These are phyloP conservation scores for Meloidogyne exigua DNA, from an alignment of 1,140 invertebrate genomes.

Conservation along the genomic window DNA sequence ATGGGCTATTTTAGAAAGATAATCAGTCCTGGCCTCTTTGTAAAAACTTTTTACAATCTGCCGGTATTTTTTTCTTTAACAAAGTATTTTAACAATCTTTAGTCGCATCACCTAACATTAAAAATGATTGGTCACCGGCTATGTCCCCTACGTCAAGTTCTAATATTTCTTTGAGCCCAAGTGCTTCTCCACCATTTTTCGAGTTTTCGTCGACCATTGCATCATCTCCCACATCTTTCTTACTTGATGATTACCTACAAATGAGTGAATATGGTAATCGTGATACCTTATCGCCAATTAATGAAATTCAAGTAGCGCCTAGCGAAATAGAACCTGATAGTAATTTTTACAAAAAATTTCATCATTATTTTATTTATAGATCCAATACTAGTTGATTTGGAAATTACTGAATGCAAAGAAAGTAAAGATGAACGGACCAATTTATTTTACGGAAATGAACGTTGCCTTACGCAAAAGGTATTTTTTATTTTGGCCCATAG, in stretches of 20 bases:
- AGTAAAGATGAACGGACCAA: background rate
- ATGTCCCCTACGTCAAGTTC: background rate
- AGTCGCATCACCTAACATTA: background rate
- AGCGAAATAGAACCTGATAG: background rate
- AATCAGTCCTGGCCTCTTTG: background rate
- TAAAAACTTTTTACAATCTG: background rate
- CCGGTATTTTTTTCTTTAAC: background rate
- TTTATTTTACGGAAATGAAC: background rate
- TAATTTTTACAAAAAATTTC: background rate
- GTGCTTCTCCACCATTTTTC: background rate
- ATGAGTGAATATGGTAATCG: background rate
- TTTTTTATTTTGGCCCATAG: background rate
- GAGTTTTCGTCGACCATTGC: background rate
- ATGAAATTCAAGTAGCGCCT: background rate
- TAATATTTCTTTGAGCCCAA: background rate
- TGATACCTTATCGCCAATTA: background rate
- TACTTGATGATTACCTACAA: conserved; percentile 11
- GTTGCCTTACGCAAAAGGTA: background rate
- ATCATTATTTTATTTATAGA: background rate
- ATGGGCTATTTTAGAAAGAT: background rate
- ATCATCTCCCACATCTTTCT: background rate
- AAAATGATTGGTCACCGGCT: background rate
- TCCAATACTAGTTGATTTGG: background rate
- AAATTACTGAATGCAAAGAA: background rate
- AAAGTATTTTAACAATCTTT: background rate